These are phyloP conservation scores for Botia kubotai DNA, from an alignment of 2,797 vertebrate species.

Conservation along the genomic window DNA sequence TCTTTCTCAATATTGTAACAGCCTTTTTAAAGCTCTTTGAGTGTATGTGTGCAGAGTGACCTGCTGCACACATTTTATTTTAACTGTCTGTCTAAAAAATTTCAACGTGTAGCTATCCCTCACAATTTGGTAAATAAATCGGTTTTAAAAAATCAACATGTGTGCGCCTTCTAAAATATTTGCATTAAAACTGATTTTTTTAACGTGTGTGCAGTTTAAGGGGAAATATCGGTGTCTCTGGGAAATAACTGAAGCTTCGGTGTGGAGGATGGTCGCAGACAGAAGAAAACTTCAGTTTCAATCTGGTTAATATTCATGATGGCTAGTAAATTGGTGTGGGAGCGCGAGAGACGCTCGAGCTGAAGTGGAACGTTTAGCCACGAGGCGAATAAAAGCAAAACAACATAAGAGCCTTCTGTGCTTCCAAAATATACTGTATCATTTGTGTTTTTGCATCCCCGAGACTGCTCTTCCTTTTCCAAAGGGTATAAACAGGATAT, in stretches of 20 bases:
- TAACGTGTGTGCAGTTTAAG: constrained; percentile 6
- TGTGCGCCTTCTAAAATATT: constrained; percentile 13
- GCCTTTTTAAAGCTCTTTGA: too few species aligned
- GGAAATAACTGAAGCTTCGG: constrained; percentile 30
- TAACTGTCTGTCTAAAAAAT: neutral
- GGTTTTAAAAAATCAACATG: constrained; percentile 3
- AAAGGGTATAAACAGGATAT: neutral
- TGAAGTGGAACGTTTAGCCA: constrained; percentile 75
- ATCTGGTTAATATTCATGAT: constrained; percentile 79
- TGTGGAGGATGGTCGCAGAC: constrained; percentile 65
- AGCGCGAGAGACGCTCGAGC: constrained; percentile 73
- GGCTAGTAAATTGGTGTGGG: constrained; percentile 75
- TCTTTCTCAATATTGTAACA: neutral
- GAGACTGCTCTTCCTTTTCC: neutral
- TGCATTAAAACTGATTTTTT: constrained; percentile 28
- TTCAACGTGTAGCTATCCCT: constrained; percentile 41
- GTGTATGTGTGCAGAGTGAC: neutral
- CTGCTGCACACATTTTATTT: neutral
- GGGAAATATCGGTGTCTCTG: constrained; percentile 28
- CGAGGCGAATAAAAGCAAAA: constrained; percentile 73
- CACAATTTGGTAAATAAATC: constrained; percentile 57
- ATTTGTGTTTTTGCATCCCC: constrained; percentile 61
- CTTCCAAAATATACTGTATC: constrained; percentile 58
- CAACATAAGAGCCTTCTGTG: constrained; percentile 21
- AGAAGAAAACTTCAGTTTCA: constrained; percentile 67